These are phyloP conservation scores for Microtus oregoni DNA, from an alignment of 2,113 vertebrate species.

Conservation along the genomic window DNA sequence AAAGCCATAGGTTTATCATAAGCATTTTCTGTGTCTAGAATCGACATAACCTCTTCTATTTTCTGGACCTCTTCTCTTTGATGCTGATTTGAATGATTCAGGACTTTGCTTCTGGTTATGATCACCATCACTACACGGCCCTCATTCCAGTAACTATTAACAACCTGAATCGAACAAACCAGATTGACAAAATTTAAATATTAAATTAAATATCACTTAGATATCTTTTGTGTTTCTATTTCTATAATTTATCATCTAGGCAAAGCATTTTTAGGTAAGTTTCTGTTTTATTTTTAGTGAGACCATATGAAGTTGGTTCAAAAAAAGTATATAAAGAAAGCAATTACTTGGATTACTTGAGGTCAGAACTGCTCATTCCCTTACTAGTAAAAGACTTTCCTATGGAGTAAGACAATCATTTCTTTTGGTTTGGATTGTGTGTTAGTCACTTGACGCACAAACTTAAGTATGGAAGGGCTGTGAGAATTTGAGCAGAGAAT, in stretches of 20 bases:
- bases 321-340: not conserved
- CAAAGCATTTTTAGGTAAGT: not conserved
- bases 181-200: not conserved
- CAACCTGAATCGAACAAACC: not conserved
- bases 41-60: no score
- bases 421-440: not conserved
- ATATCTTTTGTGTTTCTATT: not conserved
- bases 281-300: not conserved
- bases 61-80: not conserved
- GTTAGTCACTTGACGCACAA: no score
- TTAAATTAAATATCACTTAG: not conserved
- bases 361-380: no score
- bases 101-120: not conserved
- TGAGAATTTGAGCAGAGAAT: not conserved
- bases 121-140: not conserved
- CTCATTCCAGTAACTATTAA: not conserved
- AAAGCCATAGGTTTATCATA: not conserved
- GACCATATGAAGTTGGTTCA: not conserved
- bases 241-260: not conserved
- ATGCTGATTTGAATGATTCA: not conserved
- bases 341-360: not conserved
- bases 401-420: not conserved
- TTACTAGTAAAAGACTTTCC: not conserved
- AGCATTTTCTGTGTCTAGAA: not conserved
- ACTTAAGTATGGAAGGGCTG: not conserved